Conservation (phyloP, 2,113 vertebrate species). For the Pycnonotus jocosus region DNA sequence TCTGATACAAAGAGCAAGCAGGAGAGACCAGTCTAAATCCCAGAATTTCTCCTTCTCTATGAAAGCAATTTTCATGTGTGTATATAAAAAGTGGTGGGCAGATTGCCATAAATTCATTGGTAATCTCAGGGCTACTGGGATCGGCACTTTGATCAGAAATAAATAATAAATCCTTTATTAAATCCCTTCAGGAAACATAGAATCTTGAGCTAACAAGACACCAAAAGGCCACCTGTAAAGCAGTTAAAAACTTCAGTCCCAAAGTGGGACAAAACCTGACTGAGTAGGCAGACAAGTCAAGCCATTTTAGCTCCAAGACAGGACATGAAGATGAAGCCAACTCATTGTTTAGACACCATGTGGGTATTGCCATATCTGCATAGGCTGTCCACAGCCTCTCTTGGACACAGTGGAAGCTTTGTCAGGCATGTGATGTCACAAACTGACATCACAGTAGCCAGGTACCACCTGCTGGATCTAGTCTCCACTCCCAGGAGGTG, state of each 20-base stretch:
- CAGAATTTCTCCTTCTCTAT: neutral
- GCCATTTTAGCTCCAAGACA: neutral
- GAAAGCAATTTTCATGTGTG: neutral
- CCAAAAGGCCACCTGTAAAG: neutral
- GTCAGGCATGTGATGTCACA: neutral
- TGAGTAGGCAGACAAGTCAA: neutral
- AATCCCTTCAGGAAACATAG: neutral
- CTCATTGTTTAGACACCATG: neutral
- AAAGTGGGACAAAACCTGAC: neutral
- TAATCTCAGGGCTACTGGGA: neutral
- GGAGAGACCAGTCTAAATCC: neutral
- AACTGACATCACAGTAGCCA: neutral
- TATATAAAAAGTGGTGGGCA: neutral
- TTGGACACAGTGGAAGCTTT: neutral
- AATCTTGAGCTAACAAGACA: neutral
- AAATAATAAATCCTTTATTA: neutral
- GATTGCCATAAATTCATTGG: neutral
- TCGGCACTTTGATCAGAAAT: neutral
- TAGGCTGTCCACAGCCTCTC: neutral
- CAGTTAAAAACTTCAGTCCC: neutral
- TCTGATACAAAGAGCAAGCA: neutral
- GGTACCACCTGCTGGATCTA: neutral
- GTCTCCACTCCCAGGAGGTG: neutral
- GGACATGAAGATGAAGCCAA: neutral
- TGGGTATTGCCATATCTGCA: neutral